A percentile compares a stretch with the other conserved stretches of the same genome.
phyloP scores from a whole-genome alignment of 2,113 vertebrate species.

The Mola mola region DNA sequence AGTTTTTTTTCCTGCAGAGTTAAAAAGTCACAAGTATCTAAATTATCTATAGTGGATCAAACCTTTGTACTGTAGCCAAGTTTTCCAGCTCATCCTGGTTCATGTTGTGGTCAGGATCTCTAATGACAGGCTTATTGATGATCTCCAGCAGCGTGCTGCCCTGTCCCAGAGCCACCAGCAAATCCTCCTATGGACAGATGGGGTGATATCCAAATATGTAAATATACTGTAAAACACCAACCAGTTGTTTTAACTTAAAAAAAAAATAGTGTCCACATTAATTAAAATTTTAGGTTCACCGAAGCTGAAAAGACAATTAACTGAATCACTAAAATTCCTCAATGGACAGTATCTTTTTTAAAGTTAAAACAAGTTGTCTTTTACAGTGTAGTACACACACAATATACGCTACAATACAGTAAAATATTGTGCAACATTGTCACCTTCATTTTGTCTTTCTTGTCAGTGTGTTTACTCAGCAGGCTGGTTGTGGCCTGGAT shows the following conservation, averaged over 20 bases:
- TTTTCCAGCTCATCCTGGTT: conserved; percentile 95
- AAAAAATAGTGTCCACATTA: too few species aligned
- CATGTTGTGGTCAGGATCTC: conserved; percentile 85
- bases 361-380: too few species aligned
- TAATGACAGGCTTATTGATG: conserved; percentile 86
- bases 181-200: conserved; percentile 82
- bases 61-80: conserved; percentile 89
- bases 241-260: too few species aligned
- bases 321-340: too few species aligned
- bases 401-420: too few species aligned
- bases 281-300: too few species aligned
- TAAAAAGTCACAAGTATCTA: too few species aligned
- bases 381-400: too few species aligned
- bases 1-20: too few species aligned
- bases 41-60: neutral
- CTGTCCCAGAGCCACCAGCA: conserved; percentile 84
- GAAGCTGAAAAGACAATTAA: too few species aligned
- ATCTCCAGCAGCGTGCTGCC: conserved; percentile 85
- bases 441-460: conserved; percentile 93
- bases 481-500: conserved; percentile 87
- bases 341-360: too few species aligned
- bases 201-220: neutral
- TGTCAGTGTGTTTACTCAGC: conserved; percentile 86
- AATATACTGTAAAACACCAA: too few species aligned
- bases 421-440: neutral